Base-by-base conservation (phyloP, 1,140 invertebrate genomes). In the Lucilia cuprina region DNA sequence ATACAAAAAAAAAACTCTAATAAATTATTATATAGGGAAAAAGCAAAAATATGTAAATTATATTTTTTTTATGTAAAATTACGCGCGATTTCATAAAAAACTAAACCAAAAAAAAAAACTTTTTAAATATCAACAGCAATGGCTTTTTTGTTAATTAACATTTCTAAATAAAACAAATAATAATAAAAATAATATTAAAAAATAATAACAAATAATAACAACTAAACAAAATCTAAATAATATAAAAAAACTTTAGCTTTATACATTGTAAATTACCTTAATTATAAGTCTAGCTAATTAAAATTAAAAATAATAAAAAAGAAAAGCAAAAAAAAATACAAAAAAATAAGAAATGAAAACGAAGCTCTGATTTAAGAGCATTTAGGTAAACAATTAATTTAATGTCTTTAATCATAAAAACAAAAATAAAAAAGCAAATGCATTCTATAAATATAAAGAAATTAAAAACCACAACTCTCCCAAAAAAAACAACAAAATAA, bases 241-340 rank as follows among this genome's bases (percentile, higher is more conserved):
- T 41, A 85, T 77, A 87, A 89, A 86, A 86, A 86, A 89, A 90
- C 88, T 90, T 90, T 90, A 90, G 89, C 89, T 90, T 89, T 90
- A 90, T 90, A 90, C 88, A 89, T 90, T 90, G 88, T 90, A 90
- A 90, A 89, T 90, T 90, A 90, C 88, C 88, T 87, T 88, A 74
- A 75, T 25, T 60, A 21, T 90, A 90, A 88, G 88, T 87, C 86
- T 89, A 90, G 88, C 88, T 89, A 89, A 90, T 86, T 88, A 83
- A 83, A 84, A 78, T 41, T 82, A 87, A 87, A 86, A 87, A 85
- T 85, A 85, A 86, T 84, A 87, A 86, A 84, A 41, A 82, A 83
- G 25, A 82, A 82, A 70, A 70, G 10, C 10, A 70, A 25, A 86
- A 85, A 85, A 86, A 87, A 82, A 84, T 47, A 55, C 60, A 84